phyloP scores from a whole-genome alignment of 2,113 vertebrate species.

The Actenoides hombroni region DNA sequence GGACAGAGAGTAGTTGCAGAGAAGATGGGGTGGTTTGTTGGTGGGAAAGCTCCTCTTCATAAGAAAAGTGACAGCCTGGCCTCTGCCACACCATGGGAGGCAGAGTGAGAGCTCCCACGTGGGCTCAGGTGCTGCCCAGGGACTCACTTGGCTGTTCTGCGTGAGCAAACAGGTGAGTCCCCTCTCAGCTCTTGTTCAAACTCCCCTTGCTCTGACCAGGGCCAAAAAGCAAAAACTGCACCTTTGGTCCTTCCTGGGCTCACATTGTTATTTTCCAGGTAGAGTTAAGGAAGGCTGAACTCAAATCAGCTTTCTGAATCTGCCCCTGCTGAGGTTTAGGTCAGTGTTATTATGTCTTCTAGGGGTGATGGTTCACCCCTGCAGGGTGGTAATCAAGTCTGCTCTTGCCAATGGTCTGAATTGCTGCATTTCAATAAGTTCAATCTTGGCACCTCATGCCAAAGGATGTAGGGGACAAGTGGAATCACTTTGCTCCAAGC shows the following conservation, averaged over 20 bases:
- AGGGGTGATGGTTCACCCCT: not conserved
- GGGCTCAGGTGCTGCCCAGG: not conserved
- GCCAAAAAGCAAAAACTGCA: not conserved
- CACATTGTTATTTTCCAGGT: not conserved
- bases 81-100: accelerated
- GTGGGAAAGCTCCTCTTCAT: not conserved
- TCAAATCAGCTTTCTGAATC: not conserved
- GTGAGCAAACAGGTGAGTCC: not conserved
- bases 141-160: not conserved
- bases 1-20: not conserved
- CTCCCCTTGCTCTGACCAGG: not conserved
- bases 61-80: not conserved
- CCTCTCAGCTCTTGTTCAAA: not conserved
- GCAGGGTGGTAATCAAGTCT: not conserved
- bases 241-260: not conserved
- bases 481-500: not conserved
- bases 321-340: not conserved
- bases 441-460: not conserved
- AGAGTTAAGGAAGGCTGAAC: not conserved
- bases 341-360: not conserved
- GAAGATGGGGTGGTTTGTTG: not conserved
- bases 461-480: not conserved
- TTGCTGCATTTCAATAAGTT: not conserved
- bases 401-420: not conserved
- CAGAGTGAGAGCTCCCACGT: not conserved